These are phyloP conservation scores for Zaprionus bogoriensis DNA, from an alignment of 2,888 invertebrate species.

Conservation along the genomic window DNA sequence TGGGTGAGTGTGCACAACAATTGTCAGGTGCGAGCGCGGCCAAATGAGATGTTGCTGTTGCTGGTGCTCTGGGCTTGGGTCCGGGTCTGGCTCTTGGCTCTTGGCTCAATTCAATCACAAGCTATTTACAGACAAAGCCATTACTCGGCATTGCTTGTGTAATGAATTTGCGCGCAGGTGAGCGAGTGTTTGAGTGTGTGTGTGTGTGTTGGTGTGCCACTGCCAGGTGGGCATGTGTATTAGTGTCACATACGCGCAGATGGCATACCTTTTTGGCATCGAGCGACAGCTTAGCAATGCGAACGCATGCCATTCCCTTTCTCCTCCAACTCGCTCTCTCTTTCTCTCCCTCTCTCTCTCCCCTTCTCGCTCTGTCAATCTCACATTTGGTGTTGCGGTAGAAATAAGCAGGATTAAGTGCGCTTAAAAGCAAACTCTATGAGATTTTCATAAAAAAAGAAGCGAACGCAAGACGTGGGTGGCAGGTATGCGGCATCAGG, in stretches of 20 bases:
- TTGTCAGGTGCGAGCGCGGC: slow-evolving; percentile 46
- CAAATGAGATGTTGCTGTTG: slow-evolving; percentile 51
- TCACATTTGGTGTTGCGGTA: slow-evolving; percentile 39
- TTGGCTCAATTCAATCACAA: slow-evolving; percentile 74
- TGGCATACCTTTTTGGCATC: slow-evolving; percentile 31
- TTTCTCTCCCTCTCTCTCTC: slow-evolving; percentile 1
- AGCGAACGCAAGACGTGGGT: slow-evolving; percentile 1
- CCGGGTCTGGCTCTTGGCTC: slow-evolving; percentile 34
- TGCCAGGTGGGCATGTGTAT: background rate
- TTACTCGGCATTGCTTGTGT: slow-evolving; percentile 56
- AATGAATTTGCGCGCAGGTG: slow-evolving; percentile 45
- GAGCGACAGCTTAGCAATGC: slow-evolving; percentile 41
- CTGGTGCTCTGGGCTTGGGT: slow-evolving; percentile 39
- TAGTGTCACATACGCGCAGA: slow-evolving; percentile 30
- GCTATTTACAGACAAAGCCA: slow-evolving; percentile 75
- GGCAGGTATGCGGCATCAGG: background rate
- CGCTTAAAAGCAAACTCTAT: slow-evolving; percentile 63
- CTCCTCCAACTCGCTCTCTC: background rate
- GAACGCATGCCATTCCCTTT: background rate
- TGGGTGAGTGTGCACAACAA: slow-evolving; percentile 29
- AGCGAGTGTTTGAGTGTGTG: slow-evolving; percentile 2
- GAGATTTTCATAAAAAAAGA: slow-evolving; percentile 46
- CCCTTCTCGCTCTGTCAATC: background rate
- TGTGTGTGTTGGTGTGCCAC: slow-evolving; percentile 4
- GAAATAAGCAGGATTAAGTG: slow-evolving; percentile 73